Evolutionary conservation across 2,888 invertebrate genomes (phyloP), one percentile per base, ranked within the genome.

Genomic region (Volucella bombylans): DNA sequence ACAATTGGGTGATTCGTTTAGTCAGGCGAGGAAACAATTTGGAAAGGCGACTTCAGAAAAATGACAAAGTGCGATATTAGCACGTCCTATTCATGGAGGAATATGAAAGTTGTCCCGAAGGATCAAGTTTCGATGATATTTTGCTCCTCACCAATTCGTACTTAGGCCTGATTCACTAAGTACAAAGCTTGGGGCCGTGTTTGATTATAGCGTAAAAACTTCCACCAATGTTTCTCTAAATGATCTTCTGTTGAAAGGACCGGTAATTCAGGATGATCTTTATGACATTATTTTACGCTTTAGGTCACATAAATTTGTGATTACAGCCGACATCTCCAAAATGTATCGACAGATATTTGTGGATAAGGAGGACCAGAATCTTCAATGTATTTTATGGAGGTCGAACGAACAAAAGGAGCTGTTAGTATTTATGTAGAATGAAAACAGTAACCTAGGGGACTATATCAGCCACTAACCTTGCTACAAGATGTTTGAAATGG

Each of bases 211-310:
- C 11, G 54, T 50, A 10, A 68, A 76, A 45, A 85, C 80, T 8
- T 61, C 71, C 9, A 14, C 76, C 1, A 86, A 86, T 3, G n/a
- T 86, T 8, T 86, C 87, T 2, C 47, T 88, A 4, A 89, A 89
- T 61, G 87, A 88, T 2, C 47, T 79, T 10, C 80, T n/a, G n/a
- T n/a, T n/a, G n/a, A n/a, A n/a, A n/a, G n/a, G n/a, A n/a, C n/a
- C n/a, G n/a, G n/a, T n/a, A n/a, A n/a, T n/a, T n/a, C n/a, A n/a
- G n/a, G n/a, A n/a, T n/a, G n/a, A n/a, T n/a, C n/a, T n/a, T n/a
- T 23, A 23, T 23, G 3, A 23, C 3, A 23, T 23, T 23, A 55
- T 68, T n/a, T 38, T 81, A 11, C 52, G 73, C 4, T 61, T 74
- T 52, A 14, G 80, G 11, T 23, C 15, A 8, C 41, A n/a, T n/a